These are phyloP conservation scores for Fundulus diaphanus DNA, from an alignment of 2,797 vertebrate species.

Conservation along the genomic window DNA sequence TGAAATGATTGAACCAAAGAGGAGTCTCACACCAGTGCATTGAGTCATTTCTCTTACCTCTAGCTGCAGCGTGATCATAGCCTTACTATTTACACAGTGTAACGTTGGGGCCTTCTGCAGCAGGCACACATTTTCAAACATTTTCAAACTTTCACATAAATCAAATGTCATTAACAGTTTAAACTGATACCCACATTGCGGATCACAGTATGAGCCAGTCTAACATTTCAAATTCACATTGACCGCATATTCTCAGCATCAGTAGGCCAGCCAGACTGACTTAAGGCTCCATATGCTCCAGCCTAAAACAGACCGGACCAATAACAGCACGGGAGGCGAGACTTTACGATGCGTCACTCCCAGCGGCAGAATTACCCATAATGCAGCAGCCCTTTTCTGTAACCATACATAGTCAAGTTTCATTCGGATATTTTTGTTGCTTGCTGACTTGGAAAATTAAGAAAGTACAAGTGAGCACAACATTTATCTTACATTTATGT, in stretches of 20 bases:
- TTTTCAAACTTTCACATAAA: background rate
- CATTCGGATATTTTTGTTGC: too few species aligned
- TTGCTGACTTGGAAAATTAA: too few species aligned
- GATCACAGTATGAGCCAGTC: background rate
- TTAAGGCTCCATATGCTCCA: too few species aligned
- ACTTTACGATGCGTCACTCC: too few species aligned
- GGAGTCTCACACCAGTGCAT: conserved; percentile 1
- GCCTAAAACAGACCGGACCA: too few species aligned
- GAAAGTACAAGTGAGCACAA: too few species aligned
- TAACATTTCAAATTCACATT: background rate
- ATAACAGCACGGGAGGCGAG: too few species aligned
- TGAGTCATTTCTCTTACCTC: background rate
- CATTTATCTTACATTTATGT: too few species aligned
- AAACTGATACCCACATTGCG: background rate
- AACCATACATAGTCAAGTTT: too few species aligned
- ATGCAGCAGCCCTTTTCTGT: too few species aligned
- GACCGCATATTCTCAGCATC: background rate
- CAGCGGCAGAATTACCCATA: too few species aligned
- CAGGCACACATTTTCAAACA: background rate
- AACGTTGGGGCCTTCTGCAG: background rate
- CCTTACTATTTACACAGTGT: background rate
- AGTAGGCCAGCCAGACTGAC: too few species aligned
- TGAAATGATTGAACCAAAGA: background rate
- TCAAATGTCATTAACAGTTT: background rate
- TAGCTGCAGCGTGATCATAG: background rate